Evolutionary conservation across 2,888 invertebrate species (phyloP), one percentile per base, ranked within the genome.

Genomic region (Drosophila antonietae): DNA sequence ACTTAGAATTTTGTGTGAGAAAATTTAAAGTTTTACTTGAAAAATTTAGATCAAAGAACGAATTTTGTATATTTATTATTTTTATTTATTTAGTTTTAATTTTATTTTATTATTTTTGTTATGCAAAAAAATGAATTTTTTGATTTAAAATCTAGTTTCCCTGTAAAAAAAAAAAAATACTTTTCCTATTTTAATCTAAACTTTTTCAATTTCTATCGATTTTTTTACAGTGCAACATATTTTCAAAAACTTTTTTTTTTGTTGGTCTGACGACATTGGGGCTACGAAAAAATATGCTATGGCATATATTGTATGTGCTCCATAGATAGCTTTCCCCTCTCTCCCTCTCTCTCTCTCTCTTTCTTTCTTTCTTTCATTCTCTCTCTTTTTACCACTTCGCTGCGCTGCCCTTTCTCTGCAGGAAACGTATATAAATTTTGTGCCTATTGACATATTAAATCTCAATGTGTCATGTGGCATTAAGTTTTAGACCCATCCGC

Each of bases 381-480:
- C 28, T 14, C 18, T 7, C 55, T 37, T 12, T 53, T 9, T 3
- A 0, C 8, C 41, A 14, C 12, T 15, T 35, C 37, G 1, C 39
- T 39, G 7, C 53, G 2, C 23, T 23, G 0, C 23, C 8, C 49
- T 62, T n/a, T 65, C 60, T 68, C 28, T n/a, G 10, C 39, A 37
- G 14, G 62, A 63, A 74, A 78, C 51, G 49, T 66, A 56, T 86
- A 90, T 91, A 91, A 90, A 90, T 91, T 87, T 84, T 85, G 81
- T 90, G 81, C 70, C 76, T 91, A 91, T 90, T 91, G 91, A 91
- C 90, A 91, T 79, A 88, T 91, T 91, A 90, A 91, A 90, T 91
- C 90, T 83, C 81, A 90, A 91, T 88, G 87, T 91, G 91, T 90
- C 92, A 91, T 83, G 90, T 83, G 84, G 89, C 74, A 90, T 90